Evolutionary conservation across 2,888 invertebrate genomes (phyloP).

Genomic region (Diloba caeruleocephala): DNA sequence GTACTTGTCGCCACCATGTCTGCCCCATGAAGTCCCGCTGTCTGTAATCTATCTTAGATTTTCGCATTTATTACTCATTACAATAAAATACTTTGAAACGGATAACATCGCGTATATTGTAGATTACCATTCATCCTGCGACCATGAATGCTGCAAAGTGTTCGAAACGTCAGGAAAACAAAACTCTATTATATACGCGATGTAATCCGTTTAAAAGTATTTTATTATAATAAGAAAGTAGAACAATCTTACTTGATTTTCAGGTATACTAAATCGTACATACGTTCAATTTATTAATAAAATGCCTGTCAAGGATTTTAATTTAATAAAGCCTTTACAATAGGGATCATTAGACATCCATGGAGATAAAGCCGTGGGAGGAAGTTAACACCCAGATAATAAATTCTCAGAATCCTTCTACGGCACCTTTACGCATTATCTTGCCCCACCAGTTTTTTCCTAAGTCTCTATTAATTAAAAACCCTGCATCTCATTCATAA

Average conservation of each 20-base stretch:
- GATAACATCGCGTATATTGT: too few relatives aligned
- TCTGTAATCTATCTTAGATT: too few relatives aligned
- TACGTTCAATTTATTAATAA: not conserved
- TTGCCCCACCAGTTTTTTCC: not conserved
- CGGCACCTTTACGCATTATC: constrained; percentile 23
- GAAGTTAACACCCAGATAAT: constrained; percentile 16
- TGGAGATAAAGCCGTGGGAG: not conserved
- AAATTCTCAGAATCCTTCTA: constrained; percentile 24
- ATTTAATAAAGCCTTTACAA: not conserved
- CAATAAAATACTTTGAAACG: too few relatives aligned
- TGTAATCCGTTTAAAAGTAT: too few relatives aligned
- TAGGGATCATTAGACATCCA: constrained; percentile 8
- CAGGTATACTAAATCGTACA: not conserved
- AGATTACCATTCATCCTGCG: too few relatives aligned
- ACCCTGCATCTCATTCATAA: constrained; percentile 17
- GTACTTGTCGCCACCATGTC: too few relatives aligned
- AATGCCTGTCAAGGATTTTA: not conserved
- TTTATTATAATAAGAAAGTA: not conserved
- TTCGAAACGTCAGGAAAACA: too few relatives aligned
- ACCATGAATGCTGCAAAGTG: too few relatives aligned
- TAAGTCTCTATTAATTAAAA: constrained; percentile 35
- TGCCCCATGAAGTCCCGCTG: too few relatives aligned
- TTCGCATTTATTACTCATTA: too few relatives aligned
- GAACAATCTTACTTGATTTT: not conserved
- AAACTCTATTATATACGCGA: too few relatives aligned